Conservation (phyloP, 2,797 vertebrate species). For the Lacerta bilineata region DNA sequence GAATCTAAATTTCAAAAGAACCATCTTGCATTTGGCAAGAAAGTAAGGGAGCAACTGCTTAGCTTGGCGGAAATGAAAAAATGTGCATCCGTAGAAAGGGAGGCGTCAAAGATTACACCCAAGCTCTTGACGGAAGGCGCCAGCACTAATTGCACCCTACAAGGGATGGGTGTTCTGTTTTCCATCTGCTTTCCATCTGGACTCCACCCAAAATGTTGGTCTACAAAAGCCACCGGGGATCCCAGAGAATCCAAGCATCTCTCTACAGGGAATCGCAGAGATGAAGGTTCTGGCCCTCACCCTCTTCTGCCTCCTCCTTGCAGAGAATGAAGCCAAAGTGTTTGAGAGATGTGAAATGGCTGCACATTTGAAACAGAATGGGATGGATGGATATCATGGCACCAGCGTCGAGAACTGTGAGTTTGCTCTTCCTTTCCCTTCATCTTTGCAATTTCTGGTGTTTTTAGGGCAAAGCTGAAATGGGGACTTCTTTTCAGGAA, state of each 20-base stretch:
- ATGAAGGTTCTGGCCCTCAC: background rate
- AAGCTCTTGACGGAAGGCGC: too few species aligned
- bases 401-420: background rate
- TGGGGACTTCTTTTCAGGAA: too few species aligned
- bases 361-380: accelerated
- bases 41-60: too few species aligned
- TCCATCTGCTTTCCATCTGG: background rate
- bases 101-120: too few species aligned
- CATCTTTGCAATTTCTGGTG: background rate
- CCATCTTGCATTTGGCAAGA: too few species aligned
- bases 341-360: background rate
- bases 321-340: background rate
- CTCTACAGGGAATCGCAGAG: background rate
- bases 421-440: background rate
- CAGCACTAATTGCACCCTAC: too few species aligned
- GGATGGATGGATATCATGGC: background rate
- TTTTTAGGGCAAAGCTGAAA: too few species aligned
- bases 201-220: background rate
- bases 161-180: too few species aligned
- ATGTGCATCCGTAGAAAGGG: too few species aligned
- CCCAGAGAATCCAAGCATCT: background rate
- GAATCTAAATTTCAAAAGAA: too few species aligned
- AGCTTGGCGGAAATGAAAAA: too few species aligned
- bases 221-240: background rate
- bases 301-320: background rate